phyloP scores from a whole-genome alignment of 2,797 vertebrate species.

The Tympanoctomys barrerae region DNA sequence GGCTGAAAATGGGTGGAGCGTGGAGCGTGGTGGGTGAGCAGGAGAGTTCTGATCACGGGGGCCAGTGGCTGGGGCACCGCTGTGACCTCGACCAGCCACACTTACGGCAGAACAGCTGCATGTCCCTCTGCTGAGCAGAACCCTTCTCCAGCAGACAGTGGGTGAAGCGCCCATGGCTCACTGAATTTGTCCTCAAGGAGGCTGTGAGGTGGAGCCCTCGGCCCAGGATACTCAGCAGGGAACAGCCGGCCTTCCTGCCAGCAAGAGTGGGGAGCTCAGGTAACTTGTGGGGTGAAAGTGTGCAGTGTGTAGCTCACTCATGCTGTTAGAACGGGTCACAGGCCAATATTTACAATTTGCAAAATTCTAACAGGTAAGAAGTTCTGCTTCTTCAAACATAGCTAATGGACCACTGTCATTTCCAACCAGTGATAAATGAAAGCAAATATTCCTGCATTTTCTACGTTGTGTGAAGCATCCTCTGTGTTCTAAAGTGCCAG shows the following conservation, averaged over 20 bases:
- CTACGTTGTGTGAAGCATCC: neutral
- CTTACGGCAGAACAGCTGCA: accelerated
- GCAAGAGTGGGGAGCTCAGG: neutral
- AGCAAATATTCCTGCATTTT: neutral
- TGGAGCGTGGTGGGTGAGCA: accelerated
- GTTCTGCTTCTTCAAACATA: neutral
- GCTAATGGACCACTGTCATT: no score
- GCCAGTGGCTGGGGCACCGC: accelerated
- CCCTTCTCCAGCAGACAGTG: neutral
- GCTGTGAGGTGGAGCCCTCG: accelerated
- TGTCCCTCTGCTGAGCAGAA: neutral
- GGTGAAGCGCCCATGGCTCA: accelerated
- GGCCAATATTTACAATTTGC: neutral
- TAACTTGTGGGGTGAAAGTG: neutral
- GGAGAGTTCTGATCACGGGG: neutral
- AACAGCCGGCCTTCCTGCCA: neutral
- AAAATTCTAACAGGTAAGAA: neutral
- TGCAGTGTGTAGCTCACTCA: neutral
- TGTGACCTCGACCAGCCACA: neutral
- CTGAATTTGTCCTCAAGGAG: accelerated
- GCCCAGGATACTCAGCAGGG: neutral
- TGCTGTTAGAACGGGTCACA: neutral
- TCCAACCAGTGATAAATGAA: neutral
- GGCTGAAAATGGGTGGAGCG: neutral
- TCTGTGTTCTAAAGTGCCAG: neutral